Conservation (phyloP, 2,888 invertebrate species). For the Ochropleura plecta region DNA sequence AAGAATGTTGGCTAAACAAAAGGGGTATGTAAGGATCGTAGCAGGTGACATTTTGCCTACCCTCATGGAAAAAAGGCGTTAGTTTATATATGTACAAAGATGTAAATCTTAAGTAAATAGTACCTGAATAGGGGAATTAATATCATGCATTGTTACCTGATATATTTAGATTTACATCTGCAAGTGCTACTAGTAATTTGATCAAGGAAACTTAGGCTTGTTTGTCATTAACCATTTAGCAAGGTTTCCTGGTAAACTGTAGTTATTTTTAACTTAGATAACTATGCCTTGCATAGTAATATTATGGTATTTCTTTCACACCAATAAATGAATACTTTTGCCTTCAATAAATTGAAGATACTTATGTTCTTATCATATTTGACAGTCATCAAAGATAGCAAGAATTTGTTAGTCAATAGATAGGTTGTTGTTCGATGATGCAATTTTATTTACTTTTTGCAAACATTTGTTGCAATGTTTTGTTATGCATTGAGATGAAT, state of each 20-base stretch:
- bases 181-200: not conserved
- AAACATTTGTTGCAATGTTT: constrained; percentile 7
- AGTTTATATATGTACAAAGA: not conserved
- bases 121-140: not conserved
- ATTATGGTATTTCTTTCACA: not conserved
- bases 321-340: not conserved
- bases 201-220: not conserved
- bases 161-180: not conserved
- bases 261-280: not conserved
- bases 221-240: too few species aligned
- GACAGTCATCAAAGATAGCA: not conserved
- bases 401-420: constrained; percentile 20
- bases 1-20: not conserved
- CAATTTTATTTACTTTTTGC: constrained; percentile 29
- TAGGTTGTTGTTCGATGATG: constrained; percentile 14
- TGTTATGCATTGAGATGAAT: not conserved
- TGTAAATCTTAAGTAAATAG: not conserved
- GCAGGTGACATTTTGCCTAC: not conserved
- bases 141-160: not conserved
- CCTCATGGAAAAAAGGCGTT: not conserved
- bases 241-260: not conserved
- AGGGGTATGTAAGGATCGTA: not conserved
- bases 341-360: constrained; percentile 1
- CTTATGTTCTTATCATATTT: not conserved
- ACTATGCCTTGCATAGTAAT: not conserved